Evolutionary conservation across 2,797 vertebrate genomes (phyloP).

Genomic region (Macropus fuliginosus): DNA sequence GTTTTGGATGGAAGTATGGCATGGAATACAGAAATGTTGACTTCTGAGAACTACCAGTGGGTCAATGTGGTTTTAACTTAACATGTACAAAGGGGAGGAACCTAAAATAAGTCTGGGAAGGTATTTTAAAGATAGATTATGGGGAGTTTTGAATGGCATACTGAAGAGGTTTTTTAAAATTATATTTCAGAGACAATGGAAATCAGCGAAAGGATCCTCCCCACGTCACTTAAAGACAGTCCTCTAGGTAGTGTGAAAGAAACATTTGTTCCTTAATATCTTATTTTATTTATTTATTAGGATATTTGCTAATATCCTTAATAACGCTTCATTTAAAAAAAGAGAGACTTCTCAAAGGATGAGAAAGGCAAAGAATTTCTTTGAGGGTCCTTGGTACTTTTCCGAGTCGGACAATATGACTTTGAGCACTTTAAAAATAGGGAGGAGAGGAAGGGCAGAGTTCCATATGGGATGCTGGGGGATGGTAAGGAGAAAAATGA

Average conservation of each 20-base stretch:
- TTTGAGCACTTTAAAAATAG: conserved; percentile 22
- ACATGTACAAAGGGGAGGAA: neutral
- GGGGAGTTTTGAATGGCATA: neutral
- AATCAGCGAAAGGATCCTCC: neutral
- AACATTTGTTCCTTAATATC: neutral
- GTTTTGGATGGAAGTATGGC: neutral
- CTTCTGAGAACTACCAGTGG: neutral
- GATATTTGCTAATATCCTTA: too few species aligned
- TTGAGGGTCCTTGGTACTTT: neutral
- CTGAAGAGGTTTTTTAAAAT: neutral
- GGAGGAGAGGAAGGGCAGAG: conserved; percentile 1
- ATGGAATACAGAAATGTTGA: neutral
- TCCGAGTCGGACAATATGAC: neutral
- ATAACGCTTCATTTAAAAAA: conserved; percentile 18
- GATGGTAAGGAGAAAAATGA: conserved; percentile 30
- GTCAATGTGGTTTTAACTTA: neutral
- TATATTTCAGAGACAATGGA: neutral
- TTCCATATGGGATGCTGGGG: neutral
- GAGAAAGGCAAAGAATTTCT: conserved; percentile 5
- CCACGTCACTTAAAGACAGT: neutral
- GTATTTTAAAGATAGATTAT: neutral
- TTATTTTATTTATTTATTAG: too few species aligned
- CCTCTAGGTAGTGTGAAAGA: neutral
- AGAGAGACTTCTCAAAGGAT: neutral
- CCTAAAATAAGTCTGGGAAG: neutral